phyloP scores from a whole-genome alignment of 2,797 vertebrate genomes.

The Halcyon leucocephala region DNA sequence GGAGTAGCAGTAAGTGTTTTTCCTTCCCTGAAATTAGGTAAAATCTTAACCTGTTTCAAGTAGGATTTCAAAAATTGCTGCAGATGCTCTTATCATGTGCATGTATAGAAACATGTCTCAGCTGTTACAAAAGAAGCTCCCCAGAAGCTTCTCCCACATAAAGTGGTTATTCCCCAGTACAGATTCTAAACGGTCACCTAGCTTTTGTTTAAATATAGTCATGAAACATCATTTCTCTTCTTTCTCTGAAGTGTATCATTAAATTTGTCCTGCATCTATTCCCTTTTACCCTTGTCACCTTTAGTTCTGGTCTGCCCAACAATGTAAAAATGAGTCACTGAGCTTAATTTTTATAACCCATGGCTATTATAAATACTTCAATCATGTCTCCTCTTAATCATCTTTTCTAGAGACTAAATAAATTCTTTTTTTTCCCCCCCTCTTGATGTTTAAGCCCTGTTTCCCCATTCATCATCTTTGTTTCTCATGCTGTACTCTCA shows the following conservation, averaged over 20 bases:
- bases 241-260: neutral
- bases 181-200: neutral
- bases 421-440: neutral
- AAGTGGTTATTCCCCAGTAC: neutral
- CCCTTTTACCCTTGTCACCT: neutral
- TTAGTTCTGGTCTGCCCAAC: neutral
- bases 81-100: neutral
- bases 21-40: neutral
- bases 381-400: neutral
- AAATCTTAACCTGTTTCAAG: neutral
- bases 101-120: neutral
- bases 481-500: neutral
- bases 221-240: neutral
- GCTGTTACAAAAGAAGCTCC: neutral
- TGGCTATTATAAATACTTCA: constrained; percentile 12
- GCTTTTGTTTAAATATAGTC: neutral
- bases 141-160: neutral
- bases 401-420: constrained; percentile 12
- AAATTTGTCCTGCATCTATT: neutral
- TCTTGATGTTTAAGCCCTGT: neutral
- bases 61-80: neutral
- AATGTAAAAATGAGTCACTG: neutral
- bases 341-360: constrained; percentile 10
- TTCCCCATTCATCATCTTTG: constrained; percentile 33
- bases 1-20: neutral